These are phyloP conservation scores for Eilema griseolum DNA, from an alignment of 2,888 invertebrate genomes.

Conservation along the genomic window DNA sequence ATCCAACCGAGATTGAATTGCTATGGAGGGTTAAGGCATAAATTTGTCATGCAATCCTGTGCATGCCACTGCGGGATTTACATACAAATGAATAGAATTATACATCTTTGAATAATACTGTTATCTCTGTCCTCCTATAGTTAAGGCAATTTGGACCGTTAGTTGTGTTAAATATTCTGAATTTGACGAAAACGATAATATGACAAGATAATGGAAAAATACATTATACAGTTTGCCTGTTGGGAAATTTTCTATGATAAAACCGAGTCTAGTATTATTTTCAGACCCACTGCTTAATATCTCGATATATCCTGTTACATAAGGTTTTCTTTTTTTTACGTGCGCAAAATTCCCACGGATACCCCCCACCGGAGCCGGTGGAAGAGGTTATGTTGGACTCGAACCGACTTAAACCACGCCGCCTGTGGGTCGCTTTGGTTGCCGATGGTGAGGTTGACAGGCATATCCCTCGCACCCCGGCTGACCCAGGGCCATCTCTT, in stretches of 20 bases:
- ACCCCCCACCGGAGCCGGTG: too few relatives aligned
- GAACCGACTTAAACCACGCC: too few relatives aligned
- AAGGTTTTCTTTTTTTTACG: neutral
- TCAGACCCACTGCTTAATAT: neutral
- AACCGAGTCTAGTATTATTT: neutral
- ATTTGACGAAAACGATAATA: too few relatives aligned
- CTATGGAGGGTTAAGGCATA: constrained; percentile 34
- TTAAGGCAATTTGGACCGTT: constrained; percentile 1
- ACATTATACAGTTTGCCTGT: neutral
- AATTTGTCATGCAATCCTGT: constrained; percentile 50
- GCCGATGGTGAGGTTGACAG: too few relatives aligned
- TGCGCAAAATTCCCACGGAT: too few relatives aligned
- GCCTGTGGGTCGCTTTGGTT: too few relatives aligned
- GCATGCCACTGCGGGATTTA: constrained; percentile 34
- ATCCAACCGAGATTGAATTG: too few relatives aligned
- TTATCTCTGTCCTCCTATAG: constrained; percentile 14
- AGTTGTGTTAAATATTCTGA: neutral
- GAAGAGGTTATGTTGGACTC: too few relatives aligned
- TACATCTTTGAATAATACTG: constrained; percentile 47
- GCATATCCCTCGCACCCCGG: too few relatives aligned
- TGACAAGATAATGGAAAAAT: too few relatives aligned
- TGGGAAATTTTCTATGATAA: neutral
- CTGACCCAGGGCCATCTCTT: too few relatives aligned
- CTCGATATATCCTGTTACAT: neutral
- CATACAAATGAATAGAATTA: constrained; percentile 54